A percentile compares a stretch with the other conserved stretches of the same genome.
Evolutionary conservation across 1,140 invertebrate genomes (phyloP).

Genomic region (Holcopasites calliopsidis): DNA sequence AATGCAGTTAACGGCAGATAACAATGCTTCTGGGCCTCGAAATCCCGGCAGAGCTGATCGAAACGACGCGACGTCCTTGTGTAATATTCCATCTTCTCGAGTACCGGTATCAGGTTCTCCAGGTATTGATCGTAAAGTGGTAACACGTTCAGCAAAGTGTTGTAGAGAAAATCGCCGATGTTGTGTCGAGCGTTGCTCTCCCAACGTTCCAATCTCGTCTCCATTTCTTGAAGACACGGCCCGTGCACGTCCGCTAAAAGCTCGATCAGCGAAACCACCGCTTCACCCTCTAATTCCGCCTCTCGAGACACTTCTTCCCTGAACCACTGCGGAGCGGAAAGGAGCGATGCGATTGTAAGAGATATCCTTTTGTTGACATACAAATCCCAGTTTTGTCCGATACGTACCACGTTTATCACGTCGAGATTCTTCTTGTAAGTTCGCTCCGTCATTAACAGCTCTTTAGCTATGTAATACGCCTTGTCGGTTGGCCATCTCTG

Average conservation of each 20-base stretch:
- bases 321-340: constrained; percentile 82
- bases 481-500: constrained; percentile 88
- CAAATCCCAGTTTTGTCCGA: constrained; percentile 14
- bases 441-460: constrained; percentile 96
- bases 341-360: not conserved
- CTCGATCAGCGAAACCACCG: constrained; percentile 83
- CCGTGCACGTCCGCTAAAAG: constrained; percentile 85
- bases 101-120: constrained; percentile 86
- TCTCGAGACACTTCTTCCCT: constrained; percentile 84
- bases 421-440: constrained; percentile 97
- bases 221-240: constrained; percentile 85
- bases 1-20: constrained; percentile 93
- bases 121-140: constrained; percentile 91
- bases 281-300: constrained; percentile 81
- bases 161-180: constrained; percentile 83
- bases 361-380: no score
- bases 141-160: constrained; percentile 76
- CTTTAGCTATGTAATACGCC: constrained; percentile 95
- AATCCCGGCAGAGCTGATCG: constrained; percentile 90
- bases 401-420: constrained; percentile 90
- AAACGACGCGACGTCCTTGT: constrained; percentile 87
- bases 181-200: constrained; percentile 80
- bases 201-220: constrained; percentile 84
- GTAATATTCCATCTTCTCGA: constrained; percentile 87
- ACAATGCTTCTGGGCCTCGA: constrained; percentile 92